Base-by-base conservation (phyloP, 1,140 invertebrate species). In the Sesamia nonagrioides region DNA sequence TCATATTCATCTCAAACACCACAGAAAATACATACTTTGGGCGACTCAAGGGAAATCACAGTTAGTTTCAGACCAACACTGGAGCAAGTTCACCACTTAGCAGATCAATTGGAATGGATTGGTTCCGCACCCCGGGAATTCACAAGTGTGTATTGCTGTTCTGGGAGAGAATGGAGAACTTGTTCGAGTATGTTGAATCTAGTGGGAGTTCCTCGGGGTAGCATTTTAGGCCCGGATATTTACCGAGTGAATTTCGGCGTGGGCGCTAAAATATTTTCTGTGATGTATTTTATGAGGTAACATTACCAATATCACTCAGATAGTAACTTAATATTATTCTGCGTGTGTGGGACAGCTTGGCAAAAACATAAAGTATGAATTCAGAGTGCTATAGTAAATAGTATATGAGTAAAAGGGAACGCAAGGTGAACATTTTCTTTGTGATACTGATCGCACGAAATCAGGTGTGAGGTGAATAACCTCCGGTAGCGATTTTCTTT, bases 71-170 rank as follows among this genome's bases (percentile, higher is more conserved):
- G 11, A n/a, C 11, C 17, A 48, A 27, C 42, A 21, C 61, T 2
- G 6, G 71, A 37, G 42, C 42, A 75, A 75, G 72, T 75, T 75
- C 33, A 58, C 56, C 56, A 75, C 72, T 75, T 75, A 75, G 72
- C 40, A 75, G 37, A 75, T 61, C 72, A 75, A 75, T 75, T 48
- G 72, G 56, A 61, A 75, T 50, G 72, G 40, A 75, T 75, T 48
- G 72, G 37, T 75, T 21, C 17, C 15, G 18, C 56, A 11, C 72
- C 45, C 21, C 11, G 72, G 72, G 72, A 75, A 75, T 75, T 60
- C 40, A 21, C 21, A 75, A 75, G 54, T 75, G 63, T 68, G 42
- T 68, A 50, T 68, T 50, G 42, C 40, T 71, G 33, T 13, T 52
- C 21, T 50, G 66, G 66, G 61, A 66, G 15, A 9, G 17, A 11